Conservation (phyloP, 2,113 vertebrate species). For the Meriones unguiculatus region DNA sequence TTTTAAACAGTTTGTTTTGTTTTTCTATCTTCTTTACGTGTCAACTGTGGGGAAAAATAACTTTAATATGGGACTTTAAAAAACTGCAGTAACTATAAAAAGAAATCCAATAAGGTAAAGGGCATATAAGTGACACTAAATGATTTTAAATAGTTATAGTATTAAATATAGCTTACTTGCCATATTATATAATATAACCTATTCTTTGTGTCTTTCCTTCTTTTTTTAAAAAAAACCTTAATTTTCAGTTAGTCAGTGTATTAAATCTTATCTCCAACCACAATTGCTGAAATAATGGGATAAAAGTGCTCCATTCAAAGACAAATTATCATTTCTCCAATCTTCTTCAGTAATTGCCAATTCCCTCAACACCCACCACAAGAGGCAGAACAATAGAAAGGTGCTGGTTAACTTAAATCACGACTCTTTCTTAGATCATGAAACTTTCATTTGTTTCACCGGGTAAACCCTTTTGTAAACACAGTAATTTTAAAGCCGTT, state of each 20-base stretch:
- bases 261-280: constrained; percentile 85
- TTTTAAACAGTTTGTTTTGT: neutral
- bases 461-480: constrained; percentile 86
- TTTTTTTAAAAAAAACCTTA: constrained; percentile 69
- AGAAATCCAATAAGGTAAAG: constrained; percentile 75
- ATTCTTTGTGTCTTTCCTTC: constrained; percentile 81
- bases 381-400: constrained; percentile 85
- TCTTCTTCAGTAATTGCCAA: constrained; percentile 86
- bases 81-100: constrained; percentile 52
- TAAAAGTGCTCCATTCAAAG: constrained; percentile 89
- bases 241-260: constrained; percentile 85
- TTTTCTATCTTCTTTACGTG: neutral
- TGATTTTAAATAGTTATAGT: constrained; percentile 74
- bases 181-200: constrained; percentile 78
- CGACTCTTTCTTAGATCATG: constrained; percentile 88
- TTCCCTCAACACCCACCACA: constrained; percentile 87
- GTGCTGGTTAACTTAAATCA: constrained; percentile 87
- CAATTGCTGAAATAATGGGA: constrained; percentile 88
- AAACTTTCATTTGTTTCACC: constrained; percentile 88
- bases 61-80: neutral
- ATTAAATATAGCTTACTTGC: constrained; percentile 81
- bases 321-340: constrained; percentile 89
- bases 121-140: constrained; percentile 77
- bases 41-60: constrained; percentile 8
- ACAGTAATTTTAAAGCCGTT: constrained; percentile 86